Base-by-base conservation (phyloP, 2,888 invertebrate genomes). In the Amphipyra berbera region DNA sequence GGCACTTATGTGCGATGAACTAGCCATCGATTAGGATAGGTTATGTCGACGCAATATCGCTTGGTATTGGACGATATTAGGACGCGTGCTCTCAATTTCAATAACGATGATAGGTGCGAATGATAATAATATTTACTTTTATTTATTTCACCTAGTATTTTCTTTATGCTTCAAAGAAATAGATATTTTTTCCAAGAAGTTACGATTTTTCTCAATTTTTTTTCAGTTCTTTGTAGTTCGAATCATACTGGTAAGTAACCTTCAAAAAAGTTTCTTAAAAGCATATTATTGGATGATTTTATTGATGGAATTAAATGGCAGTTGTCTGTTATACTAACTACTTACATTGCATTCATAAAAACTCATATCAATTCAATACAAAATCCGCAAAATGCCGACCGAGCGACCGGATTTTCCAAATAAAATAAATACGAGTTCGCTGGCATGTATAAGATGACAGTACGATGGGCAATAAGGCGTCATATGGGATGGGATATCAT, bases 401-500 rank as follows among this genome's bases (percentile, higher is more conserved):
- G 37, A 37, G 10, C 37, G 10, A 41, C 2, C 14, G n/a, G 9
- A 1, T 38, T 73, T 47, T 50, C 42, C 35, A 44, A 60, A 73
- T 47, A 60, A 52, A 60, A 47, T 37, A 7, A 35, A 50, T 35
- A 47, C 6, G 7, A n/a, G 4, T 33, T 30, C 48, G 33, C 35
- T 54, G 15, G 38, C 35, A 42, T 50, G 35, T 46, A 68, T 40
- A 10, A 30, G 54, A 69, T 55, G 62, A 30, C 47, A 33, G 27
- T 2, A 48, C 33, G 21, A 53, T 61, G 35, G 38, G 21, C 65
- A 71, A 76, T 71, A 71, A 63, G 61, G 44, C 55, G 47, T 41
- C 73, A 60, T 49, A 57, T 44, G 56, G 50, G 5, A 73, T 48
- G 10, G 27, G 55, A 61, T 59, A 70, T 70, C 68, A 71, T 67